phyloP scores from a whole-genome alignment of 2,888 invertebrate species.

The Eupsilia transversa region DNA sequence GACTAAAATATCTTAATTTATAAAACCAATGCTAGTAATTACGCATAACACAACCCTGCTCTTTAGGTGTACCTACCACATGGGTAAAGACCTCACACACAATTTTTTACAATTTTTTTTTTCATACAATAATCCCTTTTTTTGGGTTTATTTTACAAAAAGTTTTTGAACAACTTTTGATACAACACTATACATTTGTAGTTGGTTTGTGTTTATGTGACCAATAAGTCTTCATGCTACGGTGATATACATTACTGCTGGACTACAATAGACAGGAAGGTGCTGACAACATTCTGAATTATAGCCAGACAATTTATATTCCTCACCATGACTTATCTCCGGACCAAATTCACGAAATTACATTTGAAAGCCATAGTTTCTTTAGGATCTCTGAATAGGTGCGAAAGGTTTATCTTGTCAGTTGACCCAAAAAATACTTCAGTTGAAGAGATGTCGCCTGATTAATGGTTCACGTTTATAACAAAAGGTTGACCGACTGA shows the following conservation, averaged over 20 bases:
- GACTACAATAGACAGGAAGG: conserved; percentile 17
- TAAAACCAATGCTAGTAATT: neutral
- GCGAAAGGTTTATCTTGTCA: conserved; percentile 76
- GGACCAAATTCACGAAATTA: conserved; percentile 45
- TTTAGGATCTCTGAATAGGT: conserved; percentile 71
- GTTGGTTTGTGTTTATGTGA: neutral
- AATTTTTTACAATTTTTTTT: too few species aligned
- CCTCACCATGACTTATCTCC: conserved; percentile 32
- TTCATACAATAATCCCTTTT: too few species aligned
- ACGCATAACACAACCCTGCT: neutral
- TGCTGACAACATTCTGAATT: conserved; percentile 8
- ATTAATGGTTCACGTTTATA: conserved; percentile 73
- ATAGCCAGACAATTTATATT: conserved; percentile 29
- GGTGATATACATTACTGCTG: neutral
- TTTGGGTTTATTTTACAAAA: too few species aligned
- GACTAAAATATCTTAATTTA: neutral
- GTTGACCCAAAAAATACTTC: conserved; percentile 74
- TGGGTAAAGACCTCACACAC: neutral
- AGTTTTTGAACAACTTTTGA: too few species aligned
- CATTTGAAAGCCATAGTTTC: conserved; percentile 62
- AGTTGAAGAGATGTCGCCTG: conserved; percentile 72
- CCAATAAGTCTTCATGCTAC: neutral
- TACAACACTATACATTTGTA: neutral
- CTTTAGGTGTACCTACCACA: neutral
- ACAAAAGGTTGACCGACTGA: conserved; percentile 75